Percentiles rank a stretch among this genome's conserved stretches.
Conservation (phyloP, 2,797 vertebrate species). For the Saxicola maurus region DNA sequence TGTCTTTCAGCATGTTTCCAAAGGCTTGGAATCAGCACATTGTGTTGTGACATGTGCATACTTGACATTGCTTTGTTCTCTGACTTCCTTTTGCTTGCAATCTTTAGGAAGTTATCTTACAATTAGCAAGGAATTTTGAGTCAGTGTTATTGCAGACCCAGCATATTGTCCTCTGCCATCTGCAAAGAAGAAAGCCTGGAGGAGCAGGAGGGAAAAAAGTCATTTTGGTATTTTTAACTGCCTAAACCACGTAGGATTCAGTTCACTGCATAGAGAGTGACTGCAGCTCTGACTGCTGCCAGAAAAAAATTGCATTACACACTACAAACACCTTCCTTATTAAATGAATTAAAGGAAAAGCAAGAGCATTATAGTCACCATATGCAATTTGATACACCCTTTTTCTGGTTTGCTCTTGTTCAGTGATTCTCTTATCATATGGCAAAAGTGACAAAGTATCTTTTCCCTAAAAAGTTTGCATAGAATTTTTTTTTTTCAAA, state of each 20-base stretch:
- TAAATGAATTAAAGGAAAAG: neutral
- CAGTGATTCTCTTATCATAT: neutral
- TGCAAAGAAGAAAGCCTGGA: conserved; percentile 38
- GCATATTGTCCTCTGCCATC: conserved; percentile 42
- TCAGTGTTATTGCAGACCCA: conserved; percentile 50
- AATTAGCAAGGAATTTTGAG: conserved; percentile 71
- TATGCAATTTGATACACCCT: neutral
- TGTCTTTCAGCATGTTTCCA: conserved; percentile 65
- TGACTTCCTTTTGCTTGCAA: conserved; percentile 72
- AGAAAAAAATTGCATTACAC: neutral
- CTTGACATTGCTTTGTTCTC: conserved; percentile 73
- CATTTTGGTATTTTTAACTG: neutral
- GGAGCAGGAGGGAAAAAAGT: neutral
- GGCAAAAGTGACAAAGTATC: neutral
- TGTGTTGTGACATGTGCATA: conserved; percentile 68
- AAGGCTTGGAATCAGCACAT: conserved; percentile 64
- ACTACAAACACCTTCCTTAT: neutral
- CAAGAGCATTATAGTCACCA: neutral
- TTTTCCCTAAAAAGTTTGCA: neutral
- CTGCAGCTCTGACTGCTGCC: neutral
- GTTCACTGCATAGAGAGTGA: neutral
- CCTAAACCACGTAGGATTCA: neutral
- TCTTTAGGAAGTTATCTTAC: conserved; percentile 78
- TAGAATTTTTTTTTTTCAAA: neutral
- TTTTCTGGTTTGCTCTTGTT: neutral